A percentile compares a stretch with the other conserved stretches of the same genome.
Conservation (phyloP, 2,113 vertebrate genomes). For the Bujurquina vittata region DNA sequence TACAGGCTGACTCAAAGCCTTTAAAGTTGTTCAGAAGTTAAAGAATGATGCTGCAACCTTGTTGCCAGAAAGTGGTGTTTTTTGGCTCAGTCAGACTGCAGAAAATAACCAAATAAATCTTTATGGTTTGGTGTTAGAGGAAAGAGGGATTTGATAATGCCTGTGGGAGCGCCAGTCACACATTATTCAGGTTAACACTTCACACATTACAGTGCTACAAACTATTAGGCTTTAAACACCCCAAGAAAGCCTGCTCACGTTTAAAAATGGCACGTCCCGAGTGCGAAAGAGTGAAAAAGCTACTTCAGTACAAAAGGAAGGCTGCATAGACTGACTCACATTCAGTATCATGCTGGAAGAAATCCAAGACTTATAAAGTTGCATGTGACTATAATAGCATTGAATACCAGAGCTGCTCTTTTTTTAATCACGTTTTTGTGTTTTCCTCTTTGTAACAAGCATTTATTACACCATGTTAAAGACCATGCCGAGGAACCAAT, state of each 20-base stretch:
- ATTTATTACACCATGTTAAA: neutral
- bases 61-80: neutral
- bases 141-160: neutral
- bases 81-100: neutral
- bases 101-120: neutral
- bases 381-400: neutral
- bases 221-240: slow-evolving; percentile 18
- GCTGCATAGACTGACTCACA: neutral
- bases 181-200: neutral
- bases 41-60: neutral
- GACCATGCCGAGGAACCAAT: neutral
- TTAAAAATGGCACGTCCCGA: slow-evolving; percentile 6
- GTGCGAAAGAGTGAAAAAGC: neutral
- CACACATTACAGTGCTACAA: slow-evolving; percentile 11
- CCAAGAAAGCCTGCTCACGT: slow-evolving; percentile 1
- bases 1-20: neutral
- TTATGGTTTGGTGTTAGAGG: neutral
- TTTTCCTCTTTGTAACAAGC: neutral
- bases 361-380: neutral
- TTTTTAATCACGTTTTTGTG: neutral
- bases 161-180: neutral
- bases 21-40: neutral
- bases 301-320: neutral
- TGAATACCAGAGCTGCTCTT: neutral
- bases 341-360: neutral